Evolutionary conservation across 2,113 vertebrate species (phyloP).

Genomic region (Rhodinocichla rosea): DNA sequence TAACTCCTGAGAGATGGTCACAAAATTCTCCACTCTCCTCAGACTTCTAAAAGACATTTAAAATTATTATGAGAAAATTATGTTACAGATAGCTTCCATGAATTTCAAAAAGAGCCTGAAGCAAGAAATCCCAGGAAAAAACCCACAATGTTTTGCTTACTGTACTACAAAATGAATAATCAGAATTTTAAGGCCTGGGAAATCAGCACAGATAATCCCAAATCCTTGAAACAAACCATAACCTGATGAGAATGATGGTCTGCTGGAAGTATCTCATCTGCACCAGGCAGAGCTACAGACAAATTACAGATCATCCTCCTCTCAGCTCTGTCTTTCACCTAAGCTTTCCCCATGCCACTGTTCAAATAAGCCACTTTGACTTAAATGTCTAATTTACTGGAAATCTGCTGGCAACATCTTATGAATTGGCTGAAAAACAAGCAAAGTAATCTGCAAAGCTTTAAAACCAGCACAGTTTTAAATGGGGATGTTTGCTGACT

Average conservation of each 20-base stretch:
- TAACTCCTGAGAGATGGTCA: background rate
- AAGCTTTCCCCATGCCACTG: background rate
- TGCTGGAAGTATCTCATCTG: background rate
- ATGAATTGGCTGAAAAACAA: constrained; percentile 40
- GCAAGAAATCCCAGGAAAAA: background rate
- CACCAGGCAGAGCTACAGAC: background rate
- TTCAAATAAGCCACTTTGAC: constrained; percentile 17
- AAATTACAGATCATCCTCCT: background rate
- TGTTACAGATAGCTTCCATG: background rate
- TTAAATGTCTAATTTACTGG: constrained; percentile 64
- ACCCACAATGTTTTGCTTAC: background rate
- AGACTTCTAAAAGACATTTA: background rate
- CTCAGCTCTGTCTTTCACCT: background rate
- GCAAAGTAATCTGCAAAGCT: constrained; percentile 43
- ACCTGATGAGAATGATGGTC: background rate
- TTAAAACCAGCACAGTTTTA: constrained; percentile 38
- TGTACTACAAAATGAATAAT: background rate
- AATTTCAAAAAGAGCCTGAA: background rate
- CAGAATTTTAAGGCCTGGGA: background rate
- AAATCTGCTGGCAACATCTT: constrained; percentile 48
- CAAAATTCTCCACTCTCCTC: background rate
- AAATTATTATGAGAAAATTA: background rate
- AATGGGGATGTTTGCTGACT: constrained; percentile 5
- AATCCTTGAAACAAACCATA: background rate
- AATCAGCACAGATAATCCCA: background rate